phyloP scores from a whole-genome alignment of 1,140 invertebrate species.

The Rhopalosiphum maidis region DNA sequence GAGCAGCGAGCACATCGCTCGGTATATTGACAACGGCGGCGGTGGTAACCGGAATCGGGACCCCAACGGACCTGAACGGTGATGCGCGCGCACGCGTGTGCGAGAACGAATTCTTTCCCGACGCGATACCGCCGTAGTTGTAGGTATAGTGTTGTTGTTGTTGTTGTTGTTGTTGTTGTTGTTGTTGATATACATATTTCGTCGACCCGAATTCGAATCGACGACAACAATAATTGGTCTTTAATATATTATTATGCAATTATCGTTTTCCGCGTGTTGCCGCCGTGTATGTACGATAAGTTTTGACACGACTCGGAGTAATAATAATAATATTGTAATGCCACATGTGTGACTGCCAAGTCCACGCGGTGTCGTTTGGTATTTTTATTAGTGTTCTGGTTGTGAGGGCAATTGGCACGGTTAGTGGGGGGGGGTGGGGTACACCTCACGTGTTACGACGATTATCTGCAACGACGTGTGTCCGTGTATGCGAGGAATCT shows the following conservation, averaged over 20 bases:
- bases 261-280: not conserved
- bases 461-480: not conserved
- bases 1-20: not conserved
- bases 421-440: too few species aligned
- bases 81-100: not conserved
- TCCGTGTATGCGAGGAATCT: not conserved
- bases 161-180: too few species aligned
- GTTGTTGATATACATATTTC: too few species aligned
- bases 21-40: not conserved
- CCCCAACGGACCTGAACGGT: conserved; percentile 43
- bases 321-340: not conserved
- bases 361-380: not conserved
- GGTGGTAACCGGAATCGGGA: conserved; percentile 46
- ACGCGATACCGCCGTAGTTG: not conserved
- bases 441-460: not conserved
- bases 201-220: too few species aligned
- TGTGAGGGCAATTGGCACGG: not conserved
- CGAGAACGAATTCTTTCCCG: not conserved
- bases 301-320: not conserved
- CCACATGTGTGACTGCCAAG: not conserved
- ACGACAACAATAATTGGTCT: too few species aligned
- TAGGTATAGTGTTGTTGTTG: too few species aligned
- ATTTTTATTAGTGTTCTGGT: not conserved
- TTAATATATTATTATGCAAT: not conserved
- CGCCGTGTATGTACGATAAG: not conserved